Evolutionary conservation across 2,888 invertebrate genomes (phyloP), one percentile per base, ranked within the genome.

Genomic region (Cetonia aurata): DNA sequence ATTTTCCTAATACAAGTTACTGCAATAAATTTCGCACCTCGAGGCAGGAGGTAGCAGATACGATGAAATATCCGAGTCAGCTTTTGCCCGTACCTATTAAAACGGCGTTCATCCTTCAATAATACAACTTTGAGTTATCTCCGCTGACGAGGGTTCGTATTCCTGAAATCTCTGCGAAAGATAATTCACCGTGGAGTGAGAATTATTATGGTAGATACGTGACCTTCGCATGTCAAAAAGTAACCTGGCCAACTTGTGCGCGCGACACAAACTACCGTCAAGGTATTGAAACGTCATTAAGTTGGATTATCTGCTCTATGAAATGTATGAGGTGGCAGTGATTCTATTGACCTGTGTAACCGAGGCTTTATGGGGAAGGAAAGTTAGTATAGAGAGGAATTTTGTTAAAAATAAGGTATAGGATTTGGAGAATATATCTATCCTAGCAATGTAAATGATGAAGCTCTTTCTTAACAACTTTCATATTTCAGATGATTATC

Each of bases 61-160:
- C 33, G 15, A 62, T 48, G 62, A 48, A 62, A 33, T 60, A 62
- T 42, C 46, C 37, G 33, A 48, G 17, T 31, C 62, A 48, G 48
- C 15, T 60, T n/a, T n/a, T n/a, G n/a, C n/a, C 46, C 31, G 60
- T 60, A 62, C 48, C 62, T 62, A 62, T 48, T 62, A 46, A 42
- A 48, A 10, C 31, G 62, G 48, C 48, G 50, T 50, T 50, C 62
- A 37, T 62, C 50, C 50, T 48, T 65, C 62, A 65, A 65, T 65
- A 65, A 65, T 50, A 65, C 50, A 50, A 52, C 50, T 65, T 50
- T 15, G 62, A 37, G 50, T 57, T 57, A 65, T 65, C 62, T 50
- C n/a, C 62, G 62, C 50, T 65, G 62, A 65, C 62, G 50, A 65
- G 62, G 62, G 62, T 65, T 65, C 37, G 10, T 6, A 50, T 50